phyloP scores from a whole-genome alignment of 2,797 vertebrate species.

The Falco peregrinus region DNA sequence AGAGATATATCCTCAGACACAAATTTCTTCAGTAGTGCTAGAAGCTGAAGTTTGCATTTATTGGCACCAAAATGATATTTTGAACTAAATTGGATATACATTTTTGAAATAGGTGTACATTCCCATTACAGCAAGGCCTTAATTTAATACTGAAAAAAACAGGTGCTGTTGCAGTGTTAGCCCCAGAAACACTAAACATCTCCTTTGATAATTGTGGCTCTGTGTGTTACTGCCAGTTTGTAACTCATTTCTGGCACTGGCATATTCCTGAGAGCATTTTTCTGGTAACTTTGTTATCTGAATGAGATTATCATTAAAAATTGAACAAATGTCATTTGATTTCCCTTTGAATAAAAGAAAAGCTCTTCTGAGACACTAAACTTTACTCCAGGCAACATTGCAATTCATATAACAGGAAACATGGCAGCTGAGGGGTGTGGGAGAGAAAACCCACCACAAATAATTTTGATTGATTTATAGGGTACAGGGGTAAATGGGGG shows the following conservation, averaged over 20 bases:
- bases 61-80: background rate
- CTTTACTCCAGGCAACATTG: background rate
- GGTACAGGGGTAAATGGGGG: background rate
- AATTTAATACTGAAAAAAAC: background rate
- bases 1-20: background rate
- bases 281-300: conserved; percentile 15
- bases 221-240: background rate
- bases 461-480: background rate
- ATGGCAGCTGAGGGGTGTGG: background rate
- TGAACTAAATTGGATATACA: background rate
- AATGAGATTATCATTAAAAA: conserved; percentile 40
- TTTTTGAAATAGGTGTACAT: background rate
- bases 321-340: background rate
- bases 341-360: conserved; percentile 16
- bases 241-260: background rate
- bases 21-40: background rate
- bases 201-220: background rate
- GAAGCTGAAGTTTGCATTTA: background rate
- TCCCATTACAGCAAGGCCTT: background rate
- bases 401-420: background rate
- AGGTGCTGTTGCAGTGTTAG: background rate
- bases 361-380: background rate
- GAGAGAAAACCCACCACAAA: background rate
- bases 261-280: background rate
- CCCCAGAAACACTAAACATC: background rate